Evolutionary conservation across 2,797 vertebrate genomes (phyloP).

Genomic region (Graptemys geographica): DNA sequence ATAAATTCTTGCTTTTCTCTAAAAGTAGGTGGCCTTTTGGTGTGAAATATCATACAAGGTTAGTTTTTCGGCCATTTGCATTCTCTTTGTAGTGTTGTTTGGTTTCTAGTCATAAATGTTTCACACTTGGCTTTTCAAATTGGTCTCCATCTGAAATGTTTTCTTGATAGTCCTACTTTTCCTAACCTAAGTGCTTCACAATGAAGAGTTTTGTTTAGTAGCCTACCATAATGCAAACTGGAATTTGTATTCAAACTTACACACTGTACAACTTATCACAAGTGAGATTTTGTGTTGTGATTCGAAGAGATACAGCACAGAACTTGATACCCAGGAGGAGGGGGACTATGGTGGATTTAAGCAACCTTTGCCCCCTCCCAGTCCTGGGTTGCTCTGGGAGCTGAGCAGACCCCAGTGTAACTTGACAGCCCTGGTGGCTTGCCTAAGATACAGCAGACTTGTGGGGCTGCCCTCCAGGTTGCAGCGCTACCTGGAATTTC

Average conservation of each 20-base stretch:
- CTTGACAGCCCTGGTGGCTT: background rate
- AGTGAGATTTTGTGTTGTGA: no score
- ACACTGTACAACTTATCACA: background rate
- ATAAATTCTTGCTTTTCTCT: background rate
- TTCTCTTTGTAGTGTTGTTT: background rate
- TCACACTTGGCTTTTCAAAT: background rate
- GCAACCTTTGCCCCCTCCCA: background rate
- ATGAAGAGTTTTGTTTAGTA: background rate
- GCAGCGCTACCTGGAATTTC: no score
- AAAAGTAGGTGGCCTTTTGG: background rate
- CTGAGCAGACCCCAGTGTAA: background rate
- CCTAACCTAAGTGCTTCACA: background rate
- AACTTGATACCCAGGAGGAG: background rate
- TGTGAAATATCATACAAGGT: background rate
- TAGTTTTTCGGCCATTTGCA: background rate
- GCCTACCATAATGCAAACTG: background rate
- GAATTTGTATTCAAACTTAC: background rate
- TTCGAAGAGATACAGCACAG: background rate
- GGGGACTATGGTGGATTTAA: background rate
- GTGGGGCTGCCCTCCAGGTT: no score
- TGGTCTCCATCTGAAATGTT: background rate
- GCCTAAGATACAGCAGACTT: no score
- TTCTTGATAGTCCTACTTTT: background rate
- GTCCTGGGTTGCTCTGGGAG: background rate
- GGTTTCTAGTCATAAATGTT: conserved; percentile 3